Evolutionary conservation across 2,113 vertebrate species (phyloP), one percentile per base, ranked within the genome.

Genomic region (Numenius arquata): DNA sequence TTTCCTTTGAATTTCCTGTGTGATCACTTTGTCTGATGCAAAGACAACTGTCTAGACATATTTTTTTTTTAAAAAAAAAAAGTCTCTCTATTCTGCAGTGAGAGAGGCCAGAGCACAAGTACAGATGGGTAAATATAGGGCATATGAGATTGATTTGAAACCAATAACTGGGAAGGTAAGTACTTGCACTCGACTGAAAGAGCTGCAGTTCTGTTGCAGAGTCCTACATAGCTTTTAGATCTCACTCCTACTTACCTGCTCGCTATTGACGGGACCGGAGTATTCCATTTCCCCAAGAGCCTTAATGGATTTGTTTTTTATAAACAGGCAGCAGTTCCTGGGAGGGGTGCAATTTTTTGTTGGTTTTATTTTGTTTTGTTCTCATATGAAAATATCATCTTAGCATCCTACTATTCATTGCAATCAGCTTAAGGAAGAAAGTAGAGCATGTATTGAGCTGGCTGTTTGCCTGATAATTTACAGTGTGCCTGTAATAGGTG

Each of bases 31-130:
- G 90, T 95, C 93, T 97, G 94, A 78, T 93, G 71, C 4, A 22
- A 91, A 97, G 93, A 90, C 88, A 96, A 73, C 93, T 95, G 97
- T 97, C 97, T 97, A 97, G 96, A 97, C 96, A 95, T 73, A 80
- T 38, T 43, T 91, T 73, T 48, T 43, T 62, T 40, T 40, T 14
- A 50, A 50, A 50, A 43, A 25, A 72, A 59, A 53, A 36, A 38
- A 25, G 9, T 75, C 40, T 76, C 52, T 83, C 52, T 85, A 15
- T 91, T 30, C 80, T 80, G 91, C 73, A 89, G 80, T 77, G 74
- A 94, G 89, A 84, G 82, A 91, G 86, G 76, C 90, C 70, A 68
- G 89, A 85, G 87, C 55, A 82, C 70, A 70, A 91, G 77, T 78
- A 16, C 56, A 79, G 79, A 67, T 85, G 83, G 30, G 86, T 87